phyloP scores from a whole-genome alignment of 2,113 vertebrate species.

The Butastur rufipennis region DNA sequence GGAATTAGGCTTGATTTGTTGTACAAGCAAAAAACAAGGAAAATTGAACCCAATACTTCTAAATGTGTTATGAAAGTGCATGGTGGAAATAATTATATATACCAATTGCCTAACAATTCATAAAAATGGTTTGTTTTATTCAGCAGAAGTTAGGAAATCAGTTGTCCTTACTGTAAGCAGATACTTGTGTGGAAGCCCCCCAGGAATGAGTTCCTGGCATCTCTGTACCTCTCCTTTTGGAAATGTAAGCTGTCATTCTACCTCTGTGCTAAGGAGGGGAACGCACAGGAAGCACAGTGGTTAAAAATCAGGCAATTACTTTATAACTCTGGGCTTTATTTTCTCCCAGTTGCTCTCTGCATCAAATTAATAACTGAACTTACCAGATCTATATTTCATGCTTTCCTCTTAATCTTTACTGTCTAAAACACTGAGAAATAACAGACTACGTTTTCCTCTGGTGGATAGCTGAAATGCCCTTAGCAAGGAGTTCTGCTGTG shows the following conservation, averaged over 20 bases:
- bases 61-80: not conserved
- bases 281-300: not conserved
- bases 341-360: not conserved
- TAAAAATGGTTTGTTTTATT: not conserved
- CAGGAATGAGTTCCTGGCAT: not conserved
- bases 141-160: not conserved
- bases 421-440: not conserved
- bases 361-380: not conserved
- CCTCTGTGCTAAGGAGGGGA: not conserved
- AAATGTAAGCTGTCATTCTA: not conserved
- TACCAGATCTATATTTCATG: not conserved
- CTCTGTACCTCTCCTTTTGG: not conserved
- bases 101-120: not conserved
- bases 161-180: not conserved
- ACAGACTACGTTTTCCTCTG: not conserved
- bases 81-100: not conserved
- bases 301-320: conserved; percentile 1
- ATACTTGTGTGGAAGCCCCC: not conserved
- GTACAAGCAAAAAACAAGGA: not conserved
- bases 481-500: not conserved
- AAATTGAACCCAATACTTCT: not conserved
- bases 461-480: not conserved
- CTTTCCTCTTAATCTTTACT: conserved; percentile 3
- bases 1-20: not conserved
- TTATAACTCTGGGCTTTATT: conserved; percentile 3